These are phyloP conservation scores for Amblyornis subalaris DNA, from an alignment of 2,113 vertebrate species.

Conservation along the genomic window DNA sequence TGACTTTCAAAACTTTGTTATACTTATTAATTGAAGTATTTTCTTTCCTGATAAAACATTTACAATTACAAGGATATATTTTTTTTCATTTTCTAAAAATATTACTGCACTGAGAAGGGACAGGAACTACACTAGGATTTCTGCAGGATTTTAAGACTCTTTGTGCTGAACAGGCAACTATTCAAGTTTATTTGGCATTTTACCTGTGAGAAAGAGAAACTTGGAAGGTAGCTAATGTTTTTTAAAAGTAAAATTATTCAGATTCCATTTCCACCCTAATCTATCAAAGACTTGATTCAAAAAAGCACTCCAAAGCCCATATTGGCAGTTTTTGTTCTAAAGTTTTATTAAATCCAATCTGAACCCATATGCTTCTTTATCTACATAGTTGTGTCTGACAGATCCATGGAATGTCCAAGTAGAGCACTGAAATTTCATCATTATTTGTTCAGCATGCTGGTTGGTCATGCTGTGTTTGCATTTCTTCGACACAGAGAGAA, in stretches of 20 bases:
- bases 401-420: background rate
- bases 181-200: background rate
- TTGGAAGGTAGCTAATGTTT: background rate
- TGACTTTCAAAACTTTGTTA: background rate
- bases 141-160: background rate
- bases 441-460: background rate
- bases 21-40: background rate
- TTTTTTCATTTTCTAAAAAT: background rate
- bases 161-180: background rate
- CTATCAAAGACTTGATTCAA: background rate
- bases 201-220: background rate
- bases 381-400: background rate
- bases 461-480: background rate
- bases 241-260: background rate
- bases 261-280: background rate
- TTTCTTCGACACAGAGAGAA: background rate
- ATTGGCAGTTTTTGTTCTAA: background rate
- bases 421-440: background rate
- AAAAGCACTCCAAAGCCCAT: fast-evolving
- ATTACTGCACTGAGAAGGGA: background rate
- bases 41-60: background rate
- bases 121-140: background rate
- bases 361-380: background rate
- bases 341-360: background rate
- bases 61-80: background rate